Conservation (phyloP, 2,888 invertebrate genomes). For the Drosophila bunnanda region DNA sequence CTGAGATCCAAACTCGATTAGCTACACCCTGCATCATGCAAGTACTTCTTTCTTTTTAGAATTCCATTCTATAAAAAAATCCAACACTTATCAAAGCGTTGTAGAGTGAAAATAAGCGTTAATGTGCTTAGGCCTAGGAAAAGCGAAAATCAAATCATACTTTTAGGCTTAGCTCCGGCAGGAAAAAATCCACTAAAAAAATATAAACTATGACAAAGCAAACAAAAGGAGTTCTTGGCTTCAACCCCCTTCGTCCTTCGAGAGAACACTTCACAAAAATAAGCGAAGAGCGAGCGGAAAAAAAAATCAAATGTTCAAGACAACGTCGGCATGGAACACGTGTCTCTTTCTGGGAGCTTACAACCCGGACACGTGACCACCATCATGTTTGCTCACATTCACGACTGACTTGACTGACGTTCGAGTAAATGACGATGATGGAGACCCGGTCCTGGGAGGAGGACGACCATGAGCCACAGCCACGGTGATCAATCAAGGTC, state of each 20-base stretch:
- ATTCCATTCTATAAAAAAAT: neutral
- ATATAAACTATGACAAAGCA: slow-evolving; percentile 26
- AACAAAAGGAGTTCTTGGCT: slow-evolving; percentile 12
- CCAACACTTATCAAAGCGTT: slow-evolving; percentile 72
- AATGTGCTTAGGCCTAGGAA: slow-evolving; percentile 68
- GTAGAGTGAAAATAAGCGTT: slow-evolving; percentile 75
- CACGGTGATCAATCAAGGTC: slow-evolving; percentile 81
- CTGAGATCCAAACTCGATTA: slow-evolving; percentile 18
- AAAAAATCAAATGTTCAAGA: slow-evolving; percentile 63
- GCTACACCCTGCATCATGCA: slow-evolving; percentile 29
- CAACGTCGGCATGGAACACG: slow-evolving; percentile 78
- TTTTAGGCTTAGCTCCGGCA: slow-evolving; percentile 70
- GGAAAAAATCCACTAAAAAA: slow-evolving; percentile 54
- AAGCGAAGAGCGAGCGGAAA: slow-evolving; percentile 21
- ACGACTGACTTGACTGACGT: slow-evolving; percentile 77
- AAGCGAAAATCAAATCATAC: slow-evolving; percentile 76
- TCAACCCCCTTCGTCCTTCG: slow-evolving; percentile 40
- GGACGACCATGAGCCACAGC: slow-evolving; percentile 37
- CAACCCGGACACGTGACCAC: slow-evolving; percentile 84
- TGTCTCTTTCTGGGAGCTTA: slow-evolving; percentile 77
- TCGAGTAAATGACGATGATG: slow-evolving; percentile 72
- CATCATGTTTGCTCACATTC: slow-evolving; percentile 85
- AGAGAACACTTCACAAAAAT: slow-evolving; percentile 21
- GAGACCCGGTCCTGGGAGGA: slow-evolving; percentile 13
- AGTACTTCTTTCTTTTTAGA: slow-evolving; percentile 36